Conservation (phyloP, 2,888 invertebrate species). For the Thyatira batis region DNA sequence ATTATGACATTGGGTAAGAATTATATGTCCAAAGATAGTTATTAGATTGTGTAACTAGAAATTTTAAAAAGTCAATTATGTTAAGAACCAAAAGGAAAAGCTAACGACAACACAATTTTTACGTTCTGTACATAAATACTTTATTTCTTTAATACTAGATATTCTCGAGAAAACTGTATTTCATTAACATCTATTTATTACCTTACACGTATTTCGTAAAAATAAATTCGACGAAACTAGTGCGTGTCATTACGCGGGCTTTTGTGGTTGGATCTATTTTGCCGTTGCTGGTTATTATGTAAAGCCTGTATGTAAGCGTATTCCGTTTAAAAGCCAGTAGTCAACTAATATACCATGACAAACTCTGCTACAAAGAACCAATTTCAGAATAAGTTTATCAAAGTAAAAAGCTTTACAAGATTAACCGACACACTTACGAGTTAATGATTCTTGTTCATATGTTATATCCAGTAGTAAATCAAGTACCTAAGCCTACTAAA, state of each 20-base stretch:
- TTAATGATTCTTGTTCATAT: background rate
- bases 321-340: slow-evolving; percentile 20
- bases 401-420: background rate
- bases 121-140: too few relatives aligned
- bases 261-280: slow-evolving; percentile 19
- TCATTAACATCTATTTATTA: background rate
- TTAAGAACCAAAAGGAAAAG: too few relatives aligned
- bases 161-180: too few relatives aligned
- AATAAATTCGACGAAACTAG: slow-evolving; percentile 9
- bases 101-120: too few relatives aligned
- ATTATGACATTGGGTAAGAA: too few relatives aligned
- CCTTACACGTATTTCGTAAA: background rate
- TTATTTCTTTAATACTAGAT: too few relatives aligned
- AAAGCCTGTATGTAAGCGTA: slow-evolving; percentile 34
- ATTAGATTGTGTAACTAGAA: too few relatives aligned
- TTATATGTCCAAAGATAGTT: too few relatives aligned
- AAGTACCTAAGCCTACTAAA: background rate
- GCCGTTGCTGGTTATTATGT: slow-evolving; percentile 45
- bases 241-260: slow-evolving; percentile 18
- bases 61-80: too few relatives aligned
- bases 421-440: background rate
- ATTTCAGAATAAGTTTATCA: background rate
- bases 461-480: too few relatives aligned
- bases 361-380: background rate
- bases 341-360: slow-evolving; percentile 19